Evolutionary conservation across 2,888 invertebrate species (phyloP).

Genomic region (Exocentrus adspersus): DNA sequence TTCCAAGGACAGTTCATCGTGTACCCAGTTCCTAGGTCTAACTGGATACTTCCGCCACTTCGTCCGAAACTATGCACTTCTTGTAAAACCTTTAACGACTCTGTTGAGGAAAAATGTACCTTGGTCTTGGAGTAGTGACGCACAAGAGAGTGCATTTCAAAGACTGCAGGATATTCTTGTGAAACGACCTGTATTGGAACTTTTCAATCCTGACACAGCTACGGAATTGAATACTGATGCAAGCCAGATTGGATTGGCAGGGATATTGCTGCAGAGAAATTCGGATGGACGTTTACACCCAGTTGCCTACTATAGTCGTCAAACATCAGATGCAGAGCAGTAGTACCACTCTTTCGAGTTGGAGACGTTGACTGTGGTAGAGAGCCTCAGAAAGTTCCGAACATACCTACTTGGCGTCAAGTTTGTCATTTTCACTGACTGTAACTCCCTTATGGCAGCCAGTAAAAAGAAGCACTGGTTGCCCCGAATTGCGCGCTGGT

Average conservation of each 20-base stretch:
- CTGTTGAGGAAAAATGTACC: conserved; percentile 34
- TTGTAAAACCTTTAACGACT: conserved; percentile 43
- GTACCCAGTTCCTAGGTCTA: conserved; percentile 1
- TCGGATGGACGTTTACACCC: conserved; percentile 36
- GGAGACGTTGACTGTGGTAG: conserved; percentile 57
- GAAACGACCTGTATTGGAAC: conserved; percentile 33
- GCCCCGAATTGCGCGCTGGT: conserved; percentile 47
- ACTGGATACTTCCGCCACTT: conserved; percentile 3
- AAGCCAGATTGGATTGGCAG: conserved; percentile 39
- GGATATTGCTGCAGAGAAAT: background rate
- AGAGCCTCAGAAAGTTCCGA: conserved; percentile 52
- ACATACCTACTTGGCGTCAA: conserved; percentile 51
- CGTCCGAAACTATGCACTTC: background rate
- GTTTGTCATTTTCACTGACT: conserved; percentile 55
- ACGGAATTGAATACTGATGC: conserved; percentile 53
- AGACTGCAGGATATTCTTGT: conserved; percentile 28
- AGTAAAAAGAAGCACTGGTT: conserved; percentile 48
- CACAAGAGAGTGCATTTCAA: conserved; percentile 38
- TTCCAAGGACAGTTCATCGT: conserved; percentile 1
- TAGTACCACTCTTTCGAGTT: conserved; percentile 56
- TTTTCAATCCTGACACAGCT: conserved; percentile 40
- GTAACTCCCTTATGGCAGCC: conserved; percentile 50
- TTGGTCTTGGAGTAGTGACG: conserved; percentile 32
- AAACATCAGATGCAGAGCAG: conserved; percentile 51
- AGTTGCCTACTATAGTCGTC: conserved; percentile 53